These are phyloP conservation scores for Cheilosia urbana DNA, from an alignment of 2,888 invertebrate genomes.

Conservation along the genomic window DNA sequence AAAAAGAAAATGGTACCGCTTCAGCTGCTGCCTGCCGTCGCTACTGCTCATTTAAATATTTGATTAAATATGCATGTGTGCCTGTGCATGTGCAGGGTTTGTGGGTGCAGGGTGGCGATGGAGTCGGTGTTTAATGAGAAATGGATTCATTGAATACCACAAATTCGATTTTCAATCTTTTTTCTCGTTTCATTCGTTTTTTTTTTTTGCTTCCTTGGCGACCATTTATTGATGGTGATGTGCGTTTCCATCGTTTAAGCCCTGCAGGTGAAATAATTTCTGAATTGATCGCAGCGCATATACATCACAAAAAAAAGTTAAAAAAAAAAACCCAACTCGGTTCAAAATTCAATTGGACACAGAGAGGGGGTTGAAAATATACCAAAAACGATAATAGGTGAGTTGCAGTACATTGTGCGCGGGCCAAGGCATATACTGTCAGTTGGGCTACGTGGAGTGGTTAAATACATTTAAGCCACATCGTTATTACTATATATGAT, in stretches of 20 bases:
- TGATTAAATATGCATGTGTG: constrained; percentile 68
- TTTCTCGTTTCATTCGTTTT: constrained; percentile 16
- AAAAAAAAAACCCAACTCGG: constrained; percentile 22
- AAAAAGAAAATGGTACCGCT: constrained; percentile 39
- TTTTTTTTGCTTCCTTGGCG: constrained; percentile 11
- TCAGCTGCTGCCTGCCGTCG: constrained; percentile 43
- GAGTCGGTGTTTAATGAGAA: constrained; percentile 54
- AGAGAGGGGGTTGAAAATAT: neutral
- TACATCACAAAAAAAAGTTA: constrained; percentile 14
- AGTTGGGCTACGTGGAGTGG: constrained; percentile 63
- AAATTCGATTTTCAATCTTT: constrained; percentile 65
- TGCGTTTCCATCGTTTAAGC: constrained; percentile 43
- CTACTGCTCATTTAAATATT: constrained; percentile 74
- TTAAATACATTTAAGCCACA: constrained; percentile 74
- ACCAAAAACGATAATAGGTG: constrained; percentile 55
- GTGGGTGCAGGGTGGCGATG: constrained; percentile 2
- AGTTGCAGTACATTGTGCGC: constrained; percentile 22
- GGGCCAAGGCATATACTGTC: constrained; percentile 36
- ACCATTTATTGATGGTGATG: constrained; percentile 47
- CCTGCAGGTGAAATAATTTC: constrained; percentile 67
- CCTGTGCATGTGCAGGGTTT: constrained; percentile 3
- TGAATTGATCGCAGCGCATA: constrained; percentile 43
- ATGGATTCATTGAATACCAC: constrained; percentile 73
- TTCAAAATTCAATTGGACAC: constrained; percentile 60
- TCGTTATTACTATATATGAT: constrained; percentile 75